Evolutionary conservation across 2,797 vertebrate species (phyloP).

Genomic region (Serranus cabrilla): DNA sequence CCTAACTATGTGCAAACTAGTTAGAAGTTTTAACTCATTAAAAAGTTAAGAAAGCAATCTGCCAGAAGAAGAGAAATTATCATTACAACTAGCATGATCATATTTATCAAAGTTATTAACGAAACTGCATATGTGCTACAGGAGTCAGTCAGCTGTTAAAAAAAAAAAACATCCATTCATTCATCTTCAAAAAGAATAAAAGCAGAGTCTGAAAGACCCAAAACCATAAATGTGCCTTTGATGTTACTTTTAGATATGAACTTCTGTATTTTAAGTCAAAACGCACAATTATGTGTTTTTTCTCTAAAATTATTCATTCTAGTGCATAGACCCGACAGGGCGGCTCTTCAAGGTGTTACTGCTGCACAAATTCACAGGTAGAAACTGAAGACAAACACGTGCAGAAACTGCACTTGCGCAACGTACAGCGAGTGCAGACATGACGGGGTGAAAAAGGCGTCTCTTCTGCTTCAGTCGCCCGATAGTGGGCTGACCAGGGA

Average conservation of each 20-base stretch:
- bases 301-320: constrained; percentile 33
- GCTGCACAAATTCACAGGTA: constrained; percentile 39
- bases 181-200: constrained; percentile 23
- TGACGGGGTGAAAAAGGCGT: constrained; percentile 37
- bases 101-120: constrained; percentile 52
- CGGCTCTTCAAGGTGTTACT: constrained; percentile 38
- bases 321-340: constrained; percentile 63
- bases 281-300: constrained; percentile 44
- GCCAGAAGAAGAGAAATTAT: constrained; percentile 49
- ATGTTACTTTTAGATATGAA: constrained; percentile 42
- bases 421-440: constrained; percentile 53
- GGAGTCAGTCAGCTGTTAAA: constrained; percentile 36
- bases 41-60: constrained; percentile 49
- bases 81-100: constrained; percentile 45
- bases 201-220: constrained; percentile 10
- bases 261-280: constrained; percentile 40
- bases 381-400: neutral
- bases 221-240: constrained; percentile 45
- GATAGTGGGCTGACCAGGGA: constrained; percentile 17
- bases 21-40: constrained; percentile 51
- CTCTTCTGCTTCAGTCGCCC: neutral
- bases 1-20: constrained; percentile 72
- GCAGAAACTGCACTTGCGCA: constrained; percentile 61
- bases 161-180: constrained; percentile 18
- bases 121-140: constrained; percentile 50